A percentile compares a stretch with the other conserved stretches of the same genome.
phyloP scores from a whole-genome alignment of 2,888 invertebrate species.

The Actias luna region DNA sequence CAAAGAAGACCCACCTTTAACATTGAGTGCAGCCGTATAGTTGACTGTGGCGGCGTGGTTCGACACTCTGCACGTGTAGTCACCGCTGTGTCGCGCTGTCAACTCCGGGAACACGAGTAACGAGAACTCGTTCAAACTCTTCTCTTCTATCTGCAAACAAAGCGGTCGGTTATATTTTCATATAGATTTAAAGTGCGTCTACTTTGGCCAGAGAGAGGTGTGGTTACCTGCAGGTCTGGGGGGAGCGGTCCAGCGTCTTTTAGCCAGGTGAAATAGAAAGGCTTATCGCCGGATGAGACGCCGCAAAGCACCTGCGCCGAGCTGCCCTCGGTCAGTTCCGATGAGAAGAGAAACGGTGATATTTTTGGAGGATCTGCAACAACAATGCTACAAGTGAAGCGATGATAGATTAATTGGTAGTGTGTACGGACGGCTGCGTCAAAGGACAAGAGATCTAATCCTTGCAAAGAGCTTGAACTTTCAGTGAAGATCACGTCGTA shows the following conservation, averaged over 20 bases:
- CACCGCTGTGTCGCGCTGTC: slow-evolving; percentile 84
- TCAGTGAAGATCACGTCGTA: too few species aligned
- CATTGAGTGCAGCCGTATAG: slow-evolving; percentile 85
- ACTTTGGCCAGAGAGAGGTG: neutral
- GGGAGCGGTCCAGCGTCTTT: slow-evolving; percentile 84
- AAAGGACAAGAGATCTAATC: too few species aligned
- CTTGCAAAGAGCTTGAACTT: too few species aligned
- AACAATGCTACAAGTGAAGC: neutral
- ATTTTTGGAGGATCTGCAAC: slow-evolving; percentile 89
- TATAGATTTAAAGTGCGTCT: too few species aligned
- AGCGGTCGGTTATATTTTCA: neutral
- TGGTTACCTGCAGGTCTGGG: slow-evolving; percentile 81
- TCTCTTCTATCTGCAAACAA: slow-evolving; percentile 80
- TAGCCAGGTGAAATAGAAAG: slow-evolving; percentile 85
- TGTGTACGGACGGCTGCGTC: too few species aligned
- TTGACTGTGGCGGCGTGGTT: slow-evolving; percentile 86
- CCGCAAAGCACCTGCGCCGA: slow-evolving; percentile 91
- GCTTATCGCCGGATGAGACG: slow-evolving; percentile 87
- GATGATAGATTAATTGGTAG: too few species aligned
- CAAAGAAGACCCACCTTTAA: slow-evolving; percentile 77
- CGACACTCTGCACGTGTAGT: slow-evolving; percentile 86
- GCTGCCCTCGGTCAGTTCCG: slow-evolving; percentile 90
- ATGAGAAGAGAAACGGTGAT: slow-evolving; percentile 92
- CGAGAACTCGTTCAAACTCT: slow-evolving; percentile 86
- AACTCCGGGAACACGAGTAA: slow-evolving; percentile 86